Percentiles rank a stretch among this genome's conserved stretches.
phyloP scores from a whole-genome alignment of 2,113 vertebrate species.

The Entomyzon cyanotis region DNA sequence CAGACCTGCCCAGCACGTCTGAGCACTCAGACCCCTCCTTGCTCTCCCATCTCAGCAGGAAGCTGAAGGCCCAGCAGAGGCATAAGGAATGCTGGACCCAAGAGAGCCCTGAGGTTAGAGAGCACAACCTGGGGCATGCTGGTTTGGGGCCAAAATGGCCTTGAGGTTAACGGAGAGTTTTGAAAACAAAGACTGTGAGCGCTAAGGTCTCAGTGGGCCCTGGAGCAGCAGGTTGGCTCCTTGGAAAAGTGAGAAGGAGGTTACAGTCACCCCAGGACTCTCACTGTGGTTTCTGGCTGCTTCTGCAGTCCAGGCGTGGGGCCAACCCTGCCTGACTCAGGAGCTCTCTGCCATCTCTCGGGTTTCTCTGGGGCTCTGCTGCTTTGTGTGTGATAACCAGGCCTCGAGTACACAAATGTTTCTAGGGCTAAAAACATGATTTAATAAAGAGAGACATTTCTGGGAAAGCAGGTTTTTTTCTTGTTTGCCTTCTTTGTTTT shows the following conservation, averaged over 20 bases:
- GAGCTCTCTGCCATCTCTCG: not conserved
- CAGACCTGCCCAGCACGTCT: accelerated
- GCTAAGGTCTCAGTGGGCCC: accelerated
- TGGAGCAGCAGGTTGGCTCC: not conserved
- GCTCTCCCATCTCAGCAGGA: not conserved
- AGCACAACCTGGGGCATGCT: not conserved
- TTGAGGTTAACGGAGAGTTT: not conserved
- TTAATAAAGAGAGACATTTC: constrained; percentile 47
- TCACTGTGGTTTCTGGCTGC: not conserved
- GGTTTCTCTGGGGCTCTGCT: not conserved
- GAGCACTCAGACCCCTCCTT: accelerated
- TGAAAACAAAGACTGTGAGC: not conserved
- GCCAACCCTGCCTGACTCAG: not conserved
- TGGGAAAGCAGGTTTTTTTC: not conserved
- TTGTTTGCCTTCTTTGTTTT: accelerated
- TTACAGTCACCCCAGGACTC: not conserved
- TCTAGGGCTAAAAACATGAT: constrained; percentile 1
- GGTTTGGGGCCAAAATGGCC: not conserved
- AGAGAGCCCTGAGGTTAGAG: not conserved
- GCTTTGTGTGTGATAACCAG: not conserved
- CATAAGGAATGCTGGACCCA: not conserved
- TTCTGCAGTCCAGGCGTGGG: not conserved
- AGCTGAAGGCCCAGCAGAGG: not conserved
- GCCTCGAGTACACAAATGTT: not conserved
- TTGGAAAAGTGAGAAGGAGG: not conserved